Base-by-base conservation (phyloP, 2,888 invertebrate genomes). In the Globia sparganii region DNA sequence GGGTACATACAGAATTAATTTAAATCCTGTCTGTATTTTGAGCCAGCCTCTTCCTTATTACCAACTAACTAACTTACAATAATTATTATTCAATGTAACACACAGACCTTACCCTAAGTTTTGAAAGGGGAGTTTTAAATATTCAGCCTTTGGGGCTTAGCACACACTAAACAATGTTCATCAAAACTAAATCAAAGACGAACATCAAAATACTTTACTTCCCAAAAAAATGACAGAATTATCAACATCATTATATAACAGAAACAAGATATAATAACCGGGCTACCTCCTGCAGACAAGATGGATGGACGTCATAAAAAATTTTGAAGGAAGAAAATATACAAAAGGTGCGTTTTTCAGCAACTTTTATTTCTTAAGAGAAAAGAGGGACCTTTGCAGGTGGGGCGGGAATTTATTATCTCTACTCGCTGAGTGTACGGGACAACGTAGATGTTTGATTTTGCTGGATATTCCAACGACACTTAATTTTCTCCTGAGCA, bases 281-380 rank as follows among this genome's bases (percentile, higher is more conserved):
- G 72, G 78, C 78, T 75, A 83, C 75, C 78, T 81, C 81, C 86
- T 79, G 78, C 77, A 78, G 85, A 83, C 81, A 84, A 78, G 85
- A 85, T 72, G 78, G 83, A 87, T 85, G 77, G 72, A 66, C n/a
- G 70, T 68, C 85, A 79, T 86, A 87, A 90, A 89, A 90, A 87
- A 88, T 84, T 84, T 84, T 75, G 72, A 75, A 75, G 76, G 72
- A 58, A 74, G 71, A 81, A 75, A 78, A 86, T 78, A 74, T 72
- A 90, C 87, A 90, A 91, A 88, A 87, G 88, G 86, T 85, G 85
- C 80, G 90, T 90, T 89, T 90, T 90, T 90, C 83, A 86, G 86
- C 72, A 86, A 88, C 84, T 91, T 91, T 91, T 90, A 90, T 91
- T 90, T 90, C 89, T 91, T 88, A 89, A 90, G 88, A 91, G 91